These are phyloP conservation scores for Crypturellus undulatus DNA, from an alignment of 2,113 vertebrate species.

Conservation along the genomic window DNA sequence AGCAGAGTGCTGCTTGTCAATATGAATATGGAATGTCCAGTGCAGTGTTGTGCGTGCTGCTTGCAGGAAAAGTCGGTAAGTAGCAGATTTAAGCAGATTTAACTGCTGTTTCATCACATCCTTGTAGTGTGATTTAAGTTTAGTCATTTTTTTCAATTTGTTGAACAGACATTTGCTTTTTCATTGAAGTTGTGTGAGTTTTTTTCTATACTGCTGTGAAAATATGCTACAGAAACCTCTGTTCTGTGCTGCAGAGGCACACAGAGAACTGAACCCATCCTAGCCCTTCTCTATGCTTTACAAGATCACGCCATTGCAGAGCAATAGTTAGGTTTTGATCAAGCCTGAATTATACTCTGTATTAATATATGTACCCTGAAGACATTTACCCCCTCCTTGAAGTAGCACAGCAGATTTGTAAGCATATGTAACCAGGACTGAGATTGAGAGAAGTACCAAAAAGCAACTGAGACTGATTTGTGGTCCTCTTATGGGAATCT, in stretches of 20 bases:
- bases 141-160: not conserved
- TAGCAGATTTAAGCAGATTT: not conserved
- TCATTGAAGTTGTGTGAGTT: rapidly evolving
- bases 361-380: not conserved
- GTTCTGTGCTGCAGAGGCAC: not conserved
- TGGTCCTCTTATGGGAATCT: not conserved
- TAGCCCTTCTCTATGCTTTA: not conserved
- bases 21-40: not conserved
- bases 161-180: not conserved
- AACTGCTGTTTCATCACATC: not conserved
- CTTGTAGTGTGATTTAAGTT: not conserved
- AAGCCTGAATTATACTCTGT: not conserved
- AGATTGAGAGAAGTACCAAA: conserved; percentile 1
- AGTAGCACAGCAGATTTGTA: not conserved
- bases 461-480: not conserved
- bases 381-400: not conserved
- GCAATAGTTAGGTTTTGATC: not conserved
- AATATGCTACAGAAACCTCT: rapidly evolving
- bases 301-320: not conserved
- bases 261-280: not conserved
- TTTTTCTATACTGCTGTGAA: not conserved
- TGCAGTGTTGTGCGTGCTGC: rapidly evolving
- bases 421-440: not conserved
- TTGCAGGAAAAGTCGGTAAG: not conserved
- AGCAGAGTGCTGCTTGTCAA: not conserved